Conservation (phyloP, 2,113 vertebrate genomes). For the Murina feae region DNA sequence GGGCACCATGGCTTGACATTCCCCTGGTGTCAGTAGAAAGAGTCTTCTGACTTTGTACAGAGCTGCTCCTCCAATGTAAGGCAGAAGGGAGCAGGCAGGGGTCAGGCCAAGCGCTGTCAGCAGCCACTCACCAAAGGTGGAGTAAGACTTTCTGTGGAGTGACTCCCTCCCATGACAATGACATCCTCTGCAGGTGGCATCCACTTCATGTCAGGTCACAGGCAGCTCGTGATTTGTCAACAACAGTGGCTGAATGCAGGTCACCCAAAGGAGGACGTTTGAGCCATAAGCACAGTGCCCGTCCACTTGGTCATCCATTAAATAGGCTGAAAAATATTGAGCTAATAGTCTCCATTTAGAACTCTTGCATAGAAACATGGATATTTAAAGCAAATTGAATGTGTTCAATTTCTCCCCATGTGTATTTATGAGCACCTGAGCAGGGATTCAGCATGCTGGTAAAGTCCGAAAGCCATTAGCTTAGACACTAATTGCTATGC, state of each 20-base stretch:
- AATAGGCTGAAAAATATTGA: background rate
- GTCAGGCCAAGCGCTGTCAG: background rate
- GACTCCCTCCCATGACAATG: background rate
- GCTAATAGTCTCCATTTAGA: background rate
- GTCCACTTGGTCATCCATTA: background rate
- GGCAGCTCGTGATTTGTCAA: background rate
- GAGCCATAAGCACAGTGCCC: background rate
- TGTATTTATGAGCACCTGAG: background rate
- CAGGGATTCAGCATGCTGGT: background rate
- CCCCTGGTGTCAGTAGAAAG: background rate
- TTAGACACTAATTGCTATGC: background rate
- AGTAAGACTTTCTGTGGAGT: fast-evolving
- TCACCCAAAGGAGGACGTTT: background rate
- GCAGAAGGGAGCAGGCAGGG: fast-evolving
- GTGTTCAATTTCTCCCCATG: background rate
- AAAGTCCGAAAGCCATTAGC: background rate
- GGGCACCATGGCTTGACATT: background rate
- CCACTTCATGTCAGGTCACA: background rate
- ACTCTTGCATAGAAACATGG: background rate
- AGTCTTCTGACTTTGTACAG: fast-evolving
- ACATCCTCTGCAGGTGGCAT: fast-evolving
- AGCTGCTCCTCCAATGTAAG: background rate
- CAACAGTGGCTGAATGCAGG: no score
- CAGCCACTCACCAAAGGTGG: background rate
- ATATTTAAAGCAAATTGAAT: background rate